phyloP scores from a whole-genome alignment of 2,797 vertebrate species.

The Gallinago nigripennis region DNA sequence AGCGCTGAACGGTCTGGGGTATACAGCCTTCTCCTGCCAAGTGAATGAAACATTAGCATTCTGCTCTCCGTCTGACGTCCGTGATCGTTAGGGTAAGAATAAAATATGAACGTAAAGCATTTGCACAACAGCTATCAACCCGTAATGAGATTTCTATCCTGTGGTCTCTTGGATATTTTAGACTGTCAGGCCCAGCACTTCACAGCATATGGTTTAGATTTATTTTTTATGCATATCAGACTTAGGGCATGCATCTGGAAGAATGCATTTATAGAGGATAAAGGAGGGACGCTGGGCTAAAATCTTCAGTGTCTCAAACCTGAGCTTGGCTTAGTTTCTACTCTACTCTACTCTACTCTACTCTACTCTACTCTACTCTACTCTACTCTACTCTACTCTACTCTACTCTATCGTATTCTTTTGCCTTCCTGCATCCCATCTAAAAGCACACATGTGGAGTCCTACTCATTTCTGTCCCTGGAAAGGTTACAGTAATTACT shows the following conservation, averaged over 20 bases:
- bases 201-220: not conserved
- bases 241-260: not conserved
- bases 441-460: not conserved
- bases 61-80: not conserved
- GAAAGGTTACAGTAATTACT: not conserved
- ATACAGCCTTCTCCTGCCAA: not conserved
- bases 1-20: not conserved
- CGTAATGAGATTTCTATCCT: not conserved
- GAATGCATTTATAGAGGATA: not conserved
- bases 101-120: not conserved
- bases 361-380: not conserved
- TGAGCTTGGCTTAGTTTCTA: not conserved
- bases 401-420: not conserved
- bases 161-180: conserved; percentile 22
- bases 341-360: not conserved
- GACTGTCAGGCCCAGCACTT: not conserved
- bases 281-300: not conserved
- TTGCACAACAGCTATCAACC: not conserved
- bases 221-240: not conserved
- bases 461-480: not conserved
- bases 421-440: not conserved
- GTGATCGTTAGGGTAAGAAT: not conserved
- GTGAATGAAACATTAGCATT: not conserved
- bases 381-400: not conserved
- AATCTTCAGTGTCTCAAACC: not conserved